Evolutionary conservation across 2,113 vertebrate genomes (phyloP), one percentile per base, ranked within the genome.

Genomic region (Hydropotes inermis): DNA sequence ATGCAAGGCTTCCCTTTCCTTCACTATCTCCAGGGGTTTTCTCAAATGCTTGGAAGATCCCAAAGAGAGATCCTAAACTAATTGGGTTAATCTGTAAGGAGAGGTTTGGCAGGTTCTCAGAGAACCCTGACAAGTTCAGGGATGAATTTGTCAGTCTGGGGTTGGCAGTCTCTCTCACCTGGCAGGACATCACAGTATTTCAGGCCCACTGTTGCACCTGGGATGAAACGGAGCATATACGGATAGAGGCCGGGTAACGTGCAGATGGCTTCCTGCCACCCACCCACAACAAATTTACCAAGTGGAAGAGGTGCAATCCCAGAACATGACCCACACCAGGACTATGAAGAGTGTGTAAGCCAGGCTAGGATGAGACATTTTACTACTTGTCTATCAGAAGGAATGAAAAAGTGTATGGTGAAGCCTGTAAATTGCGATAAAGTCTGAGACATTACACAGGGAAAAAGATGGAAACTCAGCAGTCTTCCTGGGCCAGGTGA

Each of bases 191-290:
- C 12, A 27, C 6, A 6, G 70, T 43, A 27, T 43, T 76, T 27
- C 39, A 25, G 12, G 39, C 36, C 23, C 70, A 43, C 70, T 25
- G 23, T 27, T 43, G 70, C 70, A 76, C 39, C 39, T 27, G 70
- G 39, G 23, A 76, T 76, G 70, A 43, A 27, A 27, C 0, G 6
- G 39, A 43, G 6, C 39, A 43, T 7, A 43, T 43, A 76, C 23
- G 0, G 11, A 43, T 25, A 43, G 27, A 74, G 36, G 70, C 70
- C 1, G 0, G 36, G 70, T 21, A 74, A 43, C 21, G 3, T 14
- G 6, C 21, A 74, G 21, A 27, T 7, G 70, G 39, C 39, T 27
- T 76, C 36, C 39, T 43, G 36, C 70, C 67, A 43, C 70, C 36
- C 1, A 25, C 14, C 70, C 39, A 7, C 70, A 76, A 39, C 70